phyloP scores from a whole-genome alignment of 2,888 invertebrate genomes.

The Eubasilissa splendida region DNA sequence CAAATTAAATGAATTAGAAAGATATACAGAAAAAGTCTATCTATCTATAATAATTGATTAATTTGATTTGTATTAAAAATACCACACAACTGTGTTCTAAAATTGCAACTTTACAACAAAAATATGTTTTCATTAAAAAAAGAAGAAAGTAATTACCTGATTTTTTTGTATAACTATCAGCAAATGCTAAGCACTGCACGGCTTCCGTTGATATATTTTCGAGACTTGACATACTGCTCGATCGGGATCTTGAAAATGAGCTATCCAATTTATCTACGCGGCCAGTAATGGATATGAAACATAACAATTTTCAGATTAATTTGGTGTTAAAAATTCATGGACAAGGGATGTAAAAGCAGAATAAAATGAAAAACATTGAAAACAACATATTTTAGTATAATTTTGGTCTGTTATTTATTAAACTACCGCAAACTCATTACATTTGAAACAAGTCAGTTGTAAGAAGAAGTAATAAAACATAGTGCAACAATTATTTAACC shows the following conservation, averaged over 20 bases:
- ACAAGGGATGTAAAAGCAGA: constrained; percentile 31
- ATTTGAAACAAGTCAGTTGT: too few species aligned
- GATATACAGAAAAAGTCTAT: too few species aligned
- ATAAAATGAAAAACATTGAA: constrained; percentile 10
- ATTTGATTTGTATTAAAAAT: too few species aligned
- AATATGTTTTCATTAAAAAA: too few species aligned
- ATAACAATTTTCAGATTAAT: constrained; percentile 43
- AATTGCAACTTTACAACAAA: too few species aligned
- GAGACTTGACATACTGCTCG: constrained; percentile 97
- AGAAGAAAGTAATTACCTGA: constrained; percentile 78
- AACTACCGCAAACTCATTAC: too few species aligned
- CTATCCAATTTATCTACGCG: constrained; percentile 97
- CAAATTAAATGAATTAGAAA: background rate
- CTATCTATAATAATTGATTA: too few species aligned
- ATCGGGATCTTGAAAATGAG: constrained; percentile 96
- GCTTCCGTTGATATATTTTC: constrained; percentile 97
- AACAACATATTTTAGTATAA: background rate
- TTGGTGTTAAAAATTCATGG: constrained; percentile 14
- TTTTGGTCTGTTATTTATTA: constrained; percentile 30
- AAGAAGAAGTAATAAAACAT: too few species aligned
- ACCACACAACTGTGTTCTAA: too few species aligned
- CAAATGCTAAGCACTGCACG: constrained; percentile 95
- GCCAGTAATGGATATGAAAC: constrained; percentile 66
- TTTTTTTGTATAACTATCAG: constrained; percentile 95
- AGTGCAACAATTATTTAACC: too few species aligned